phyloP scores from a whole-genome alignment of 53 echinoderm and acorn worm genomes.

The Antedon mediterranea region DNA sequence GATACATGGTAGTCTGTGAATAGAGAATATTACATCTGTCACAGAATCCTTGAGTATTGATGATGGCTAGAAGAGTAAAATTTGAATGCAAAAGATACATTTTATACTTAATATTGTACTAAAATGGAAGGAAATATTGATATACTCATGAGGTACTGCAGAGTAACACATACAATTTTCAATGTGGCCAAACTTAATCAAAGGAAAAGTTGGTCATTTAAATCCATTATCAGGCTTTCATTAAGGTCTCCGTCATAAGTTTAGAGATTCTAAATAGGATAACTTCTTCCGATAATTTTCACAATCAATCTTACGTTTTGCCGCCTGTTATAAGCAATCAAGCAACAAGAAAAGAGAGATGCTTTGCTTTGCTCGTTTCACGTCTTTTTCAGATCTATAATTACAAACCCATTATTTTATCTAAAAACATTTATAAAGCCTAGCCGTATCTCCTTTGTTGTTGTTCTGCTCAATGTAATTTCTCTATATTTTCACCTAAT shows the following conservation, averaged over 20 bases:
- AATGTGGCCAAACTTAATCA: not conserved
- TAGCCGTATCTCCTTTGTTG: not conserved
- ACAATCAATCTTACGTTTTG: not conserved
- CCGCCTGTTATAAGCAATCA: not conserved
- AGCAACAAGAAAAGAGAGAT: not conserved
- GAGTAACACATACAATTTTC: not conserved
- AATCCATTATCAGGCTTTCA: not conserved
- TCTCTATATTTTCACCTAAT: not conserved
- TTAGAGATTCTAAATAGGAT: not conserved
- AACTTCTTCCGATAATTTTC: not conserved
- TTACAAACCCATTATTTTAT: not conserved
- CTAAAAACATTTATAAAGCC: not conserved
- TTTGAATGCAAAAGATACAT: too few species aligned
- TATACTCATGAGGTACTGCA: too few species aligned
- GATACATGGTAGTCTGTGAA: too few species aligned
- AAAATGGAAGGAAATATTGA: too few species aligned
- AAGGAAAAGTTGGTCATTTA: not conserved
- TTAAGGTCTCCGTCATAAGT: not conserved
- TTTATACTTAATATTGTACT: too few species aligned
- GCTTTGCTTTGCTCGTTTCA: not conserved
- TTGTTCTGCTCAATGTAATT: not conserved
- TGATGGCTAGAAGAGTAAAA: too few species aligned
- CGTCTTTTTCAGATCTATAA: not conserved
- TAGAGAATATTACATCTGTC: too few species aligned
- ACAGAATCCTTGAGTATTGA: too few species aligned